phyloP scores from a whole-genome alignment of 2,888 invertebrate genomes.

The Tipula helvola region DNA sequence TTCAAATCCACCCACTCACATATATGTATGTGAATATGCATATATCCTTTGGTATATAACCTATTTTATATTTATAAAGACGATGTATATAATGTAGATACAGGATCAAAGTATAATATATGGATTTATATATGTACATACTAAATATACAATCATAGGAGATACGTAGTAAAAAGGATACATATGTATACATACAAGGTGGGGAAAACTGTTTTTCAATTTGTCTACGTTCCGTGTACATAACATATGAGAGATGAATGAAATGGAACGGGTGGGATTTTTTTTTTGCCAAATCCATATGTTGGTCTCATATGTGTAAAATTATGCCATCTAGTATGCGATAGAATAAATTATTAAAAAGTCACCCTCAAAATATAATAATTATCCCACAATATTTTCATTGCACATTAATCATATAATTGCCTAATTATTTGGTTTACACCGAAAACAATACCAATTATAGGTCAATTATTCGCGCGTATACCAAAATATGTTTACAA shows the following conservation, averaged over 20 bases:
- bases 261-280: background rate
- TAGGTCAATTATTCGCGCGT: background rate
- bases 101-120: background rate
- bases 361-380: background rate
- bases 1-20: conserved; percentile 8
- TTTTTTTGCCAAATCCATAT: background rate
- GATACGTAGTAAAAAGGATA: background rate
- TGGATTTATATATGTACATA: background rate
- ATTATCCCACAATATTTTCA: background rate
- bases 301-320: background rate
- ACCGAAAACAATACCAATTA: background rate
- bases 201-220: background rate
- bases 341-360: background rate
- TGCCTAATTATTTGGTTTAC: background rate
- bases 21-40: background rate
- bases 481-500: background rate
- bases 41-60: background rate
- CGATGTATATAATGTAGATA: background rate
- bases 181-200: background rate
- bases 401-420: background rate
- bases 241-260: background rate
- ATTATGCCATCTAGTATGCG: background rate
- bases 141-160: background rate
- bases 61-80: background rate
- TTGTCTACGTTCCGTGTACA: background rate